Evolutionary conservation across 2,113 vertebrate genomes (phyloP), one percentile per base, ranked within the genome.

Genomic region (Melanostigma gelatinosum): DNA sequence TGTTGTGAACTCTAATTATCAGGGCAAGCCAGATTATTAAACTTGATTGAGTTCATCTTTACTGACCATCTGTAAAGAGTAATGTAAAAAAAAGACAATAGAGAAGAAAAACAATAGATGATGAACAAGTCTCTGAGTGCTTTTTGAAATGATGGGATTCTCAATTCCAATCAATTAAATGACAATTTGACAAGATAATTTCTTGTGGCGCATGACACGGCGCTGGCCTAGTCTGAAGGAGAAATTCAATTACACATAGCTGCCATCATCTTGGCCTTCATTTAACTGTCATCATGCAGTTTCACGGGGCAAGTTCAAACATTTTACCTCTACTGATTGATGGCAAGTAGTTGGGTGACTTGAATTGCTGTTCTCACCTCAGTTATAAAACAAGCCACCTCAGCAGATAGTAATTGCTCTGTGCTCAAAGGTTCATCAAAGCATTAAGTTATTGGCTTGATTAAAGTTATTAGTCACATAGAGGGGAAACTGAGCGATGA

Each of bases 331-430:
- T 64, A 77, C 76, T 94, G 93, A 95, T 95, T 94, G 92, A 94
- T 94, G 85, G 87, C 79, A 55, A 79, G 64, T 89, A 91, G 88
- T 86, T 83, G 81, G 77, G 84, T 75, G 82, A 82, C 75, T 64
- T 74, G 81, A 93, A 92, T 88, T 86, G 86, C 88, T 83, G 88
- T 84, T 89, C 89, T 94, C 92, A 90, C 89, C 86, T 91, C 87
- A 38, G 88, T 91, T 93, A 91, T 91, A 91, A 93, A 94, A 94
- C 69, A 64, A 65, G 84, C 92, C 88, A 86, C 72, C 91, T 94
- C 94, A 95, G 94, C 94, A 93, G 75, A 93, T 92, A 91, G 78
- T 92, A 94, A 95, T 94, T 94, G 93, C 86, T 87, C 85, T 24
- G 77, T 83, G 89, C 88, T 88, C 87, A 69, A 89, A 86, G 85